A percentile compares a stretch with the other conserved stretches of the same genome.
Evolutionary conservation across 2,888 invertebrate species (phyloP).

Genomic region (Pocota personata): DNA sequence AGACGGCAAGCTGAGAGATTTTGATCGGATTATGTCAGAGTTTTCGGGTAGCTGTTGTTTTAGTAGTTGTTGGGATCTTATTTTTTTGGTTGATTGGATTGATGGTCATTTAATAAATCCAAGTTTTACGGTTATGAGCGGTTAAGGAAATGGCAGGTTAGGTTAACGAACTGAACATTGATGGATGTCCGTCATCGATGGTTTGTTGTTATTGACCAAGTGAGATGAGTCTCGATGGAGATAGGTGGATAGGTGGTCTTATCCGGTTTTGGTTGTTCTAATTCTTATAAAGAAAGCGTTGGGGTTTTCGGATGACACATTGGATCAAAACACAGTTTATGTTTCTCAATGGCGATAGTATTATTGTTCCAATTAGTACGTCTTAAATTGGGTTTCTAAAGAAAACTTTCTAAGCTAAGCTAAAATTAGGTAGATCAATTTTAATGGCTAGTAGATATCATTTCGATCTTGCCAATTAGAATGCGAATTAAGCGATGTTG

Average conservation of each 20-base stretch:
- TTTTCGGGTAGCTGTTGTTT: conserved; percentile 11
- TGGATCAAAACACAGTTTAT: no score
- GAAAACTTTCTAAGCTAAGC: no score
- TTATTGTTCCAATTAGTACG: no score
- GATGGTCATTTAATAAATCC: conserved; percentile 1
- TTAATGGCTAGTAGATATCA: no score
- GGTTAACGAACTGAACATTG: conserved; percentile 30
- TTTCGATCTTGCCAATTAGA: no score
- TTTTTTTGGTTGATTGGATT: conserved; percentile 1
- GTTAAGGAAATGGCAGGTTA: conserved; percentile 24
- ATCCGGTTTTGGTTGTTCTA: not conserved
- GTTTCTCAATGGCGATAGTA: no score
- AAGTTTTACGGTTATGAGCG: conserved; percentile 9
- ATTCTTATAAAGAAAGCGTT: not conserved
- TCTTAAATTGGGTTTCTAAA: no score
- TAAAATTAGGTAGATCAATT: no score
- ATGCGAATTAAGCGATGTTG: no score
- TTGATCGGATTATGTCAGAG: conserved; percentile 45
- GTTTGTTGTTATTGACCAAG: not conserved
- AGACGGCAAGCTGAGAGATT: conserved; percentile 7
- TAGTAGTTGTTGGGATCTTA: not conserved
- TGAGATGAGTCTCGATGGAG: not conserved
- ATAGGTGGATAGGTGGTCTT: not conserved
- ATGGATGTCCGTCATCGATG: not conserved
- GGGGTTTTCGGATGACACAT: not conserved